A percentile compares a stretch with the other conserved stretches of the same genome.
Conservation (phyloP, 2,797 vertebrate genomes). For the Salarias fasciatus region DNA sequence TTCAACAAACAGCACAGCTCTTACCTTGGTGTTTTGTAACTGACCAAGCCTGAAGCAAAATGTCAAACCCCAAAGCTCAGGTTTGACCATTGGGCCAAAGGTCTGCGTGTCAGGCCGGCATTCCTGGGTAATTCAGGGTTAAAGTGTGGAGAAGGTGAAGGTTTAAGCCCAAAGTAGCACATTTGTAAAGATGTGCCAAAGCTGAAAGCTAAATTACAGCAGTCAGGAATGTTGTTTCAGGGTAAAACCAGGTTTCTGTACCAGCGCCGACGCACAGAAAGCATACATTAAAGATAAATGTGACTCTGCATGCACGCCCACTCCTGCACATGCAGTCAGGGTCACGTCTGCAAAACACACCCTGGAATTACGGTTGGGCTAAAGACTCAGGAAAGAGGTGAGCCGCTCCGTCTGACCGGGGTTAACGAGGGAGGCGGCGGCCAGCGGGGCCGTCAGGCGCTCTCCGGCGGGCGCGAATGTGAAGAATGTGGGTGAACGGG, state of each 20-base stretch:
- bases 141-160: too few relatives aligned
- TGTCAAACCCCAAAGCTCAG: too few relatives aligned
- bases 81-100: too few relatives aligned
- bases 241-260: neutral
- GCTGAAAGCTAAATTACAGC: neutral
- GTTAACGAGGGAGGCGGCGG: conserved; percentile 61
- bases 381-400: conserved; percentile 63
- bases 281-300: conserved; percentile 37
- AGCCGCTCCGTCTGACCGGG: conserved; percentile 53
- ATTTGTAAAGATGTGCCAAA: neutral
- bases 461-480: conserved; percentile 37
- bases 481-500: conserved; percentile 50
- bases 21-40: too few relatives aligned
- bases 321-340: conserved; percentile 42
- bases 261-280: conserved; percentile 22
- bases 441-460: conserved; percentile 54
- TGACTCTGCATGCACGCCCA: conserved; percentile 30
- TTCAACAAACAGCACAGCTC: too few relatives aligned
- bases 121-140: too few relatives aligned
- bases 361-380: conserved; percentile 71
- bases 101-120: too few relatives aligned
- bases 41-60: too few relatives aligned
- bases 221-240: too few relatives aligned
- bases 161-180: conserved; percentile 7
- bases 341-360: conserved; percentile 63